Percentiles rank a stretch among this genome's conserved stretches.
These are phyloP conservation scores for Elachura formosa DNA, from an alignment of 2,113 vertebrate genomes.

Conservation along the genomic window DNA sequence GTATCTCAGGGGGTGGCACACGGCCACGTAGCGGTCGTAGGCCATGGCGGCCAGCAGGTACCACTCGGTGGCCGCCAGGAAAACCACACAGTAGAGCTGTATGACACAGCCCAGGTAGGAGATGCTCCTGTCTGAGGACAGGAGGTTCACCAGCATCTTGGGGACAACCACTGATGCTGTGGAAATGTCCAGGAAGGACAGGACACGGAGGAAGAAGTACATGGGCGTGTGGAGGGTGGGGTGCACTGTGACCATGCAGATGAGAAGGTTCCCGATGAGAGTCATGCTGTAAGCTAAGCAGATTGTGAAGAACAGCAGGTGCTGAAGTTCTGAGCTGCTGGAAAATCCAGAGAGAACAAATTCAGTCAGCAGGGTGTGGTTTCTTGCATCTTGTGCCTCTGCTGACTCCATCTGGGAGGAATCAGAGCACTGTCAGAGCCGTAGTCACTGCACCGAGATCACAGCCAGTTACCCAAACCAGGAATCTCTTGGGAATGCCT, in stretches of 20 bases:
- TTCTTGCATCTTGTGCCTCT: background rate
- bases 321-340: background rate
- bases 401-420: background rate
- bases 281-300: background rate
- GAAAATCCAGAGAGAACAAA: constrained; percentile 33
- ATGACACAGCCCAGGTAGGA: background rate
- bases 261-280: background rate
- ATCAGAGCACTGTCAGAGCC: background rate
- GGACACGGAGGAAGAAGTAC: background rate
- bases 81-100: background rate
- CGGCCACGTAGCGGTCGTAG: background rate
- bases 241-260: background rate
- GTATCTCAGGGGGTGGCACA: background rate
- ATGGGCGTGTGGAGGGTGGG: background rate
- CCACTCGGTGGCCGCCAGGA: background rate
- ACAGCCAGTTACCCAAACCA: background rate
- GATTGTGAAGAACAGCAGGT: background rate
- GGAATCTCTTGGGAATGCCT: background rate
- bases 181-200: background rate
- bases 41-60: background rate
- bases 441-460: too few species aligned
- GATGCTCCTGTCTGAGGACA: background rate
- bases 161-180: background rate
- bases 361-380: background rate
- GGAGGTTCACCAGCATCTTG: background rate